These are phyloP conservation scores for Cataglyphis rosenhaueri DNA, from an alignment of 2,888 invertebrate species.

Conservation along the genomic window DNA sequence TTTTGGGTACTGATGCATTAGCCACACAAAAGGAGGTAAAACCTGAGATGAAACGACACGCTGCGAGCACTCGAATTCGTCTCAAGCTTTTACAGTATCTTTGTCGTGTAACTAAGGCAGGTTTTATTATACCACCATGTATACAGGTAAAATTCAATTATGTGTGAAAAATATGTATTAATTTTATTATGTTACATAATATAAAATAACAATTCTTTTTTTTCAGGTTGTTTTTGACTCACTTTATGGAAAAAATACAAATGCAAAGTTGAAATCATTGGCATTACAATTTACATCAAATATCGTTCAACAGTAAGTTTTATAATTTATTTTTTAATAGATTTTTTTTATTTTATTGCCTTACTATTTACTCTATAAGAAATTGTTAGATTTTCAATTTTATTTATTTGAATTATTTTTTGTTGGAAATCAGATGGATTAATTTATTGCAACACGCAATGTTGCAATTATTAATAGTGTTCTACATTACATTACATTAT, in stretches of 20 bases:
- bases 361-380: not conserved
- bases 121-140: conserved; percentile 92
- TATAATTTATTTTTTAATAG: conserved; percentile 1
- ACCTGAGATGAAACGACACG: conserved; percentile 90
- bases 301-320: conserved; percentile 91
- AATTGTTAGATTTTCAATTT: not conserved
- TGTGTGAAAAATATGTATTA: not conserved
- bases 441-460: not conserved
- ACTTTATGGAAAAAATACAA: conserved; percentile 93
- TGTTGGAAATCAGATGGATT: not conserved
- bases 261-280: conserved; percentile 92
- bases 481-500: not conserved
- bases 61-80: conserved; percentile 93
- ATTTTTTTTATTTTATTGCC: conserved; percentile 7
- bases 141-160: conserved; percentile 89
- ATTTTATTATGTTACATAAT: not conserved
- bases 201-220: conserved; percentile 53
- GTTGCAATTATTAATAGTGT: not conserved
- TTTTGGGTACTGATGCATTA: conserved; percentile 89
- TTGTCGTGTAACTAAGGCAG: conserved; percentile 90
- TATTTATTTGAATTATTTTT: not conserved
- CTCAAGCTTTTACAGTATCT: conserved; percentile 94
- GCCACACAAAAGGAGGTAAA: conserved; percentile 86
- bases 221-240: conserved; percentile 93
- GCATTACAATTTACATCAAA: conserved; percentile 94